Evolutionary conservation across 2,888 invertebrate species (phyloP).

Genomic region (Cylloceria caligata): DNA sequence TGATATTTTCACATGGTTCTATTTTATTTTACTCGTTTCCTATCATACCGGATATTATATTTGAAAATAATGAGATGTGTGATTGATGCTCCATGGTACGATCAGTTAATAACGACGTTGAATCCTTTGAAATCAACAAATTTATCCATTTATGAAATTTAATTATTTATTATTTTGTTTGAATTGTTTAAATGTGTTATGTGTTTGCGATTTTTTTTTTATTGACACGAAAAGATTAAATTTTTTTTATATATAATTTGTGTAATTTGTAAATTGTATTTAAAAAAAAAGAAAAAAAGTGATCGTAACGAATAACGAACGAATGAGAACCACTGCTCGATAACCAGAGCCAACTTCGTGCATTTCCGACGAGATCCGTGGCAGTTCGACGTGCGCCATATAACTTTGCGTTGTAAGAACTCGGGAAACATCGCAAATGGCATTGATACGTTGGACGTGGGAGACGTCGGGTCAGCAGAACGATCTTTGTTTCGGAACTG

Average conservation of each 20-base stretch:
- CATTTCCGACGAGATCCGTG: background rate
- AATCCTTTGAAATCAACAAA: background rate
- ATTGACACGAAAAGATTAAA: background rate
- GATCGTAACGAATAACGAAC: background rate
- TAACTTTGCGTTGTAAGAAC: background rate
- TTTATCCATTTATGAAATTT: background rate
- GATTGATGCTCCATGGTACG: background rate
- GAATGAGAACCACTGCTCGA: background rate
- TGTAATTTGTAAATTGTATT: no score
- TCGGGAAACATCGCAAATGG: background rate
- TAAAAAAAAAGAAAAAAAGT: no score
- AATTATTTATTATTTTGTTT: background rate
- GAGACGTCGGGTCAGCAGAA: background rate
- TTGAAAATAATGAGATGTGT: background rate
- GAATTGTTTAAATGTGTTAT: no score
- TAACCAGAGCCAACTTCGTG: background rate
- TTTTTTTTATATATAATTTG: no score
- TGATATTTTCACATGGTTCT: background rate
- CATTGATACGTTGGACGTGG: background rate
- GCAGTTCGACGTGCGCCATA: background rate
- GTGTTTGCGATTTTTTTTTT: background rate
- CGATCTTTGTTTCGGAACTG: background rate
- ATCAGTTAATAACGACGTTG: background rate
- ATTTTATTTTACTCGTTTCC: background rate
- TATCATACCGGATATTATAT: background rate